Base-by-base conservation (phyloP, 1,140 invertebrate species). In the Eubasilissa regina region DNA sequence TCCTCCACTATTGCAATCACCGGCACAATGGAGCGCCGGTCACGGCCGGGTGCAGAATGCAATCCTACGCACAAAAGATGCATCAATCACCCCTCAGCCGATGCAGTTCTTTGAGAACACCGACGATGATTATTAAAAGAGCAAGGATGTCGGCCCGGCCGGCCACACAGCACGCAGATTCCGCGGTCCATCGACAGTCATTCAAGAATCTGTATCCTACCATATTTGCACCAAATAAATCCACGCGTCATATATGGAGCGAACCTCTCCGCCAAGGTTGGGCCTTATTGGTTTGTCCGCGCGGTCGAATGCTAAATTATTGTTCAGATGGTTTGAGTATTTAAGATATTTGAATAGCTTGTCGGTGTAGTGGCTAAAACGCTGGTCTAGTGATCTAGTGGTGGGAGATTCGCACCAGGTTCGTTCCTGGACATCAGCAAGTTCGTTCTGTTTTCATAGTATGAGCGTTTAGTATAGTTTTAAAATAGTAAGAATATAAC, bases 51-150 rank as follows among this genome's bases (percentile, higher is more conserved):
- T 66, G 62, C 35, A 43, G 62, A 66, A 66, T 66, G 62, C 62
- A 45, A 66, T 66, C 25, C 58, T 25, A 62, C 25, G 62, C 62
- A 66, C 62, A 66, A 66, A 66, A 66, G 62, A 35, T 66, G 25
- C 62, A 66, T 60, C 56, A 60, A 60, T 60, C 56, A 60, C 15
- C 3, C 21, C 56, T 60, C 15, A 25, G 25, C 56, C 56, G 21
- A 60, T 60, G 56, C 56, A 60, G n/a, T n/a, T 19, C 56, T 60
- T 60, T 60, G 56, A 60, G 21, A 60, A 60, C 4, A 25, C 56
- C 56, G 56, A 58, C 56, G 15, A n/a, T n/a, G 56, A 60, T 60
- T 9, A 19, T 25, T 60, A 25, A 60, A 60, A 19, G 4, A 17
- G 56, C 51, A 17, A 55, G 51, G 51, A 55, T 55, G 8, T 55